Evolutionary conservation across 2,113 vertebrate species (phyloP).

Genomic region (Monopterus albus): DNA sequence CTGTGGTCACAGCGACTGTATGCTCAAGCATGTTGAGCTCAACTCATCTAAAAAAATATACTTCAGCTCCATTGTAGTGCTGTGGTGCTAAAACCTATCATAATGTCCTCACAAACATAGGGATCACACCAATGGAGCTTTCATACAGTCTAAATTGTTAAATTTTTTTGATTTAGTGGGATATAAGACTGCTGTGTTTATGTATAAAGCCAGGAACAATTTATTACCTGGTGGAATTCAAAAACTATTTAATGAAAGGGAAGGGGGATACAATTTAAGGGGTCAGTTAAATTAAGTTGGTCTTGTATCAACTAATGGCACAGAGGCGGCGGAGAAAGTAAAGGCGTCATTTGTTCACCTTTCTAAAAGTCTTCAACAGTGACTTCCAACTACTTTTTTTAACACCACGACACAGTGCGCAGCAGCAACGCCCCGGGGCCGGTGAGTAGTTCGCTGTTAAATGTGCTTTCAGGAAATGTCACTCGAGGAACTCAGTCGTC

Average conservation of each 20-base stretch:
- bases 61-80: background rate
- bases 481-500: constrained; percentile 18
- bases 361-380: background rate
- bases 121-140: too few species aligned
- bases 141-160: too few species aligned
- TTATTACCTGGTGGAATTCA: too few species aligned
- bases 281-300: constrained; percentile 10
- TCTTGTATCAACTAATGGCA: constrained; percentile 50
- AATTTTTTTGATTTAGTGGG: too few species aligned
- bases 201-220: too few species aligned
- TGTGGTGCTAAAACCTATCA: background rate
- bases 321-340: constrained; percentile 41
- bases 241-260: too few species aligned
- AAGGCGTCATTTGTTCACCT: background rate
- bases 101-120: too few species aligned
- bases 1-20: background rate
- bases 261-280: too few species aligned
- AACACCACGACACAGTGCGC: background rate
- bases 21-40: background rate
- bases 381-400: background rate
- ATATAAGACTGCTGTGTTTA: too few species aligned
- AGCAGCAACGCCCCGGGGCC: constrained; percentile 52
- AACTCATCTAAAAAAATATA: background rate
- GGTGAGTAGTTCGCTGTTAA: constrained; percentile 57
- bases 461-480: constrained; percentile 71